Evolutionary conservation across 2,797 vertebrate species (phyloP), one percentile per base, ranked within the genome.

Genomic region (Crocodylus rhombifer): DNA sequence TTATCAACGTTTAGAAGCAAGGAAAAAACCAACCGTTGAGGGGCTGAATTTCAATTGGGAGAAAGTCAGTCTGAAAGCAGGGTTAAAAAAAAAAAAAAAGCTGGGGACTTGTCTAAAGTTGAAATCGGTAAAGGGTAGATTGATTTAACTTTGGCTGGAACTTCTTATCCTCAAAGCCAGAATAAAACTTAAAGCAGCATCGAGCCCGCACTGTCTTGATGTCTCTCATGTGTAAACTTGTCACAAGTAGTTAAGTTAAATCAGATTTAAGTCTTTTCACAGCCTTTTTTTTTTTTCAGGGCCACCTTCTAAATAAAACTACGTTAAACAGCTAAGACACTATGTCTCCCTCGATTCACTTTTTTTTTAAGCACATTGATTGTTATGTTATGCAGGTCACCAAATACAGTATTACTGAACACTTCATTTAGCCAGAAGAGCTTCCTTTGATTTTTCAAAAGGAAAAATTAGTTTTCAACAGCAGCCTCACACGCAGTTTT

Each of bases 1-100:
- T 99, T 99, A 99, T 99, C 98, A 98, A 98, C 98, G 98, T 99
- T 99, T 99, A 99, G 98, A 99, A 99, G 99, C 98, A 98, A 99
- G 98, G 85, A 58, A 98, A 98, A 99, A 99, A 98, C 97, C 98
- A 97, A 98, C 98, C 98, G 99, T 99, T 99, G 98, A 99, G 98
- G 98, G 98, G 98, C 98, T 98, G 98, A 99, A 99, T 99, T 99
- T 98, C 98, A 98, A 98, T 98, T 97, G 97, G 98, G 98, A 98
- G 98, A 99, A 99, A 99, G 99, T 99, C 99, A 99, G 98, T 97
- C 98, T 99, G 98, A 99, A 99, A 99, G 98, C 98, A 98, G 98
- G 93, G 97, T 97, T 98, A 98, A 98, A 97, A 97, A 97, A 98
- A 90, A 90, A 98, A 92, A 94, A 94, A 86, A 83, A 60, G 77